Evolutionary conservation across 1,140 invertebrate species (phyloP), one percentile per base, ranked within the genome.

Genomic region (Limonius californicus): DNA sequence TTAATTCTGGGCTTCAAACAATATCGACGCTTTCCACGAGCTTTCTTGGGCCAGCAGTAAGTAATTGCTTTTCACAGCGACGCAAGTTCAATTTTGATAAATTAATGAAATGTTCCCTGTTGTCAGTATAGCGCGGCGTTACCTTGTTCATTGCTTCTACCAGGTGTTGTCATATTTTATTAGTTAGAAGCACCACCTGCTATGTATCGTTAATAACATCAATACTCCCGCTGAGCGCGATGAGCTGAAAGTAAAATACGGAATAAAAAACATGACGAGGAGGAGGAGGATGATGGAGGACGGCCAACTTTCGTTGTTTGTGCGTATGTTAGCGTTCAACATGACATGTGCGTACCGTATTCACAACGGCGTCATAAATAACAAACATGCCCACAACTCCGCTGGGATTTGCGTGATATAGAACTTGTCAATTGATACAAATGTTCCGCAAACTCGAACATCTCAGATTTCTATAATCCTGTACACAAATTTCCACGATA

Each of bases 371-470:
- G 45, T 50, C 45, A 50, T 50, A 50, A 50, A 50, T 50, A 50
- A 50, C 45, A 55, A 55, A 55, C 62, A 59, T 56, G 61, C 56
- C 55, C 62, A 65, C 66, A 68, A 68, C 68, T 61, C 67, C 59
- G 30, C 19, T 15, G 69, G 66, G 69, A 69, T 63, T 63, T 42
- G 57, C 62, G 61, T 71, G 68, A 68, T 71, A 65, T 71, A 71
- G 63, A 61, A 67, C 66, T 60, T 71, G 70, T 68, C 70, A 71
- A 71, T 71, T 66, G 68, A 43, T 68, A 70, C 66, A 70, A 68
- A 70, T 67, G 68, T 63, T 67, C 55, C 50, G 59, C 62, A 65
- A 61, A 50, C 16, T 19, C 16, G 45, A 18, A 50, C 20, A 50
- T 50, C 16, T 19, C 45, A 39, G 35, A 39, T 39, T 39, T n/a